These are phyloP conservation scores for Megalopta genalis DNA, from an alignment of 1,140 invertebrate genomes.

Conservation along the genomic window DNA sequence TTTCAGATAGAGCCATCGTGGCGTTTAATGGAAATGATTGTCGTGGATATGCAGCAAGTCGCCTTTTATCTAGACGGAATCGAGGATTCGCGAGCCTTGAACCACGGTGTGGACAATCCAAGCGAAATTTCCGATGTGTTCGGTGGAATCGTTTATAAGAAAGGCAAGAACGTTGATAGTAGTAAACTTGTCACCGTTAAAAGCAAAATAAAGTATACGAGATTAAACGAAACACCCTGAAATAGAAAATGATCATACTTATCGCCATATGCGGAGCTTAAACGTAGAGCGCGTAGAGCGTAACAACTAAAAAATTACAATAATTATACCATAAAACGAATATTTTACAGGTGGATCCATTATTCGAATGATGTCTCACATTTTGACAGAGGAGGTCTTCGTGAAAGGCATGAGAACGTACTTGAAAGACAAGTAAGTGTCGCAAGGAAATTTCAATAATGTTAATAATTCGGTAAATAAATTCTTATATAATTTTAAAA, in stretches of 20 bases:
- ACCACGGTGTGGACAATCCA: slow-evolving; percentile 85
- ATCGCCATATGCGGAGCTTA: no score
- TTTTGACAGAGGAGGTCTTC: slow-evolving; percentile 78
- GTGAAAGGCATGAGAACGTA: slow-evolving; percentile 74
- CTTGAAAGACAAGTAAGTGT: slow-evolving; percentile 75
- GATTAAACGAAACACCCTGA: no score
- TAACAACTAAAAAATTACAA: not conserved
- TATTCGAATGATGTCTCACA: slow-evolving; percentile 81
- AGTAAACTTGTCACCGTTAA: not conserved
- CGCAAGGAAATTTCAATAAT: no score
- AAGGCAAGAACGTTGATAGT: slow-evolving; percentile 81
- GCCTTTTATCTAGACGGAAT: slow-evolving; percentile 84
- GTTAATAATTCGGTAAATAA: no score
- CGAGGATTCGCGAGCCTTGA: no score
- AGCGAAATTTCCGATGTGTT: slow-evolving; percentile 88
- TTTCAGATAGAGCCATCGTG: slow-evolving; percentile 82
- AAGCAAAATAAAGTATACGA: no score
- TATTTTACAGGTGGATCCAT: slow-evolving; percentile 80
- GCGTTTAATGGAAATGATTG: slow-evolving; percentile 90
- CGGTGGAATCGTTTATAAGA: slow-evolving; percentile 89
- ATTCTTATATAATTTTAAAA: no score
- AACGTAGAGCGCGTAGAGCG: no score
- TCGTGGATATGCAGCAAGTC: slow-evolving; percentile 84
- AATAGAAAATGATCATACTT: no score
- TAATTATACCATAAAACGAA: not conserved